A percentile compares a stretch with the other conserved stretches of the same genome.
Conservation (phyloP, 2,797 vertebrate species). For the Antennarius maculatus region DNA sequence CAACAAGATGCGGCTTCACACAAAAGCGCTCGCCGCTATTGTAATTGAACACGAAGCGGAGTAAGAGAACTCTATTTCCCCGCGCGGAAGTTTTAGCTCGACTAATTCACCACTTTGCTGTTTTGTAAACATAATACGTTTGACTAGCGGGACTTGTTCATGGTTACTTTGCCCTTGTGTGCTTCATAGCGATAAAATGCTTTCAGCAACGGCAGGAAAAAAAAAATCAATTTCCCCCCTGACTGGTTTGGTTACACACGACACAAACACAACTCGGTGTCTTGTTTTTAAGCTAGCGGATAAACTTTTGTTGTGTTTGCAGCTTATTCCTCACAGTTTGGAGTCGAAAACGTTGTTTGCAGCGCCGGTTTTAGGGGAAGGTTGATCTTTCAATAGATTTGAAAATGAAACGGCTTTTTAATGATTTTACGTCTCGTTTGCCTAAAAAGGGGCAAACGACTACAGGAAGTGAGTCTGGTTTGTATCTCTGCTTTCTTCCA, state of each 20-base stretch:
- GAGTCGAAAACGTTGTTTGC: slow-evolving; percentile 4
- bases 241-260: slow-evolving; percentile 71
- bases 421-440: slow-evolving; percentile 19
- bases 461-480: slow-evolving; percentile 44
- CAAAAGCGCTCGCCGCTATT: slow-evolving; percentile 35
- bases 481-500: slow-evolving; percentile 38
- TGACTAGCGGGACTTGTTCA: slow-evolving; percentile 72
- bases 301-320: slow-evolving; percentile 37
- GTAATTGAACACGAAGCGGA: slow-evolving; percentile 30
- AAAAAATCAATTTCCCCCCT: slow-evolving; percentile 78
- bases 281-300: slow-evolving; percentile 48
- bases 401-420: slow-evolving; percentile 17
- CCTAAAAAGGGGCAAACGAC: slow-evolving; percentile 20
- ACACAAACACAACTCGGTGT: slow-evolving; percentile 38
- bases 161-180: slow-evolving; percentile 78
- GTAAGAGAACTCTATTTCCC: slow-evolving; percentile 45
- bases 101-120: slow-evolving; percentile 73
- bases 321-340: slow-evolving; percentile 23
- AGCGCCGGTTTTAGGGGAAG: not conserved
- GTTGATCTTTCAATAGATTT: slow-evolving; percentile 12
- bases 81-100: slow-evolving; percentile 55
- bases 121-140: slow-evolving; percentile 76
- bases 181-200: slow-evolving; percentile 72
- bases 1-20: slow-evolving; percentile 24
- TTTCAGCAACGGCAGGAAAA: slow-evolving; percentile 43